phyloP scores from a whole-genome alignment of 1,140 invertebrate species.

The Eueides isabella region DNA sequence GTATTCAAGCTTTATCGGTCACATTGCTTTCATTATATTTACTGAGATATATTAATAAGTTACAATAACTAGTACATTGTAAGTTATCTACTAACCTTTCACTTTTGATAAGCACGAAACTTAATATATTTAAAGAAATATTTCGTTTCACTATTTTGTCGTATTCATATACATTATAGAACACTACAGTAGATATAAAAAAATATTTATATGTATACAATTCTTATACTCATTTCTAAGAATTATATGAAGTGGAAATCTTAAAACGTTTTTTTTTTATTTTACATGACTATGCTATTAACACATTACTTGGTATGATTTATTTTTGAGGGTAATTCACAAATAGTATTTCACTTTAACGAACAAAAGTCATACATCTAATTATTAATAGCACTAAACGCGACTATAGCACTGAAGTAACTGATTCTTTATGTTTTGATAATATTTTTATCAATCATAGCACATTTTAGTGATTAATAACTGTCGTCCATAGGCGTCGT shows the following conservation, averaged over 20 bases:
- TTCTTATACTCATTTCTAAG: neutral
- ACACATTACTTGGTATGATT: neutral
- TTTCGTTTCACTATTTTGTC: neutral
- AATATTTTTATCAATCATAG: conserved; percentile 38
- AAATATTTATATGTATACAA: neutral
- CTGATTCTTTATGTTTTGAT: neutral
- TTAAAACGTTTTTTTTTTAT: neutral
- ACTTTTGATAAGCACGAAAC: conserved; percentile 45
- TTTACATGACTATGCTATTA: neutral
- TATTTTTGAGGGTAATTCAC: neutral
- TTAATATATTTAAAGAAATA: conserved; percentile 2
- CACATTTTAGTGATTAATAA: conserved; percentile 21
- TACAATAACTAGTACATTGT: conserved; percentile 37
- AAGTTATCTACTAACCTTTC: conserved; percentile 58
- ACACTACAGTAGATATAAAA: neutral
- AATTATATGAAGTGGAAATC: neutral
- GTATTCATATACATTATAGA: neutral
- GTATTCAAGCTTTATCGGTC: neutral
- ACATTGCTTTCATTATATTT: neutral
- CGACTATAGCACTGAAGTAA: neutral
- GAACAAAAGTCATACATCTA: neutral
- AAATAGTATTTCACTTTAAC: neutral
- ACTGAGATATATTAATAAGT: neutral
- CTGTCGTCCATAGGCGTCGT: conserved; percentile 29
- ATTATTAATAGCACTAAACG: neutral